Conservation (phyloP, 2,888 invertebrate species). For the Leptura quadrifasciata region DNA sequence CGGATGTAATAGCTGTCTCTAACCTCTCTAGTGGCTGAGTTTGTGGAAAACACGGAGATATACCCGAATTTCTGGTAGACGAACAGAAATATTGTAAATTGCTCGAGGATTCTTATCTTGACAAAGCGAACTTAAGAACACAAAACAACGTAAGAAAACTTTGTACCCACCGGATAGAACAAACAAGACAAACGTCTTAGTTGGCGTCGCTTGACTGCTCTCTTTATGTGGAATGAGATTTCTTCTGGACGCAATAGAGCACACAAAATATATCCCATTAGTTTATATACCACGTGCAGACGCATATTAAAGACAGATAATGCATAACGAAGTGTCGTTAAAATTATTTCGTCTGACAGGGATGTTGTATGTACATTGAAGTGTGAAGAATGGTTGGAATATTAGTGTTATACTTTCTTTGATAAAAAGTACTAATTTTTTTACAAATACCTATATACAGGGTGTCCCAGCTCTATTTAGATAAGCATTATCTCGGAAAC, state of each 20-base stretch:
- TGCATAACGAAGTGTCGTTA: conserved; percentile 14
- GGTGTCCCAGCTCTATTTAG: no score
- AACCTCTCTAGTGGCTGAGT: conserved; percentile 54
- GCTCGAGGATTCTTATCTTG: conserved; percentile 67
- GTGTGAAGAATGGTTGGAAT: no score
- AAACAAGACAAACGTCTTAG: conserved; percentile 68
- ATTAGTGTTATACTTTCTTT: no score
- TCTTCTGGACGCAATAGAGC: conserved; percentile 50
- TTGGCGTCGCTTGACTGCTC: conserved; percentile 66
- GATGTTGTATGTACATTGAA: neutral
- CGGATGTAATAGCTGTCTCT: conserved; percentile 34
- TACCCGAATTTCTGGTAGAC: conserved; percentile 44
- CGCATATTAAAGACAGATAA: conserved; percentile 35
- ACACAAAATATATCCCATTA: conserved; percentile 41
- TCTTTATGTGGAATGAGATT: conserved; percentile 57
- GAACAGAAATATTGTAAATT: conserved; percentile 65
- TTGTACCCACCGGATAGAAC: conserved; percentile 66
- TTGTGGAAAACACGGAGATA: conserved; percentile 56
- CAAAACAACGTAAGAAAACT: conserved; percentile 66
- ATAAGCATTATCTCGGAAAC: no score
- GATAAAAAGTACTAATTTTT: no score
- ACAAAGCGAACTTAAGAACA: conserved; percentile 64
- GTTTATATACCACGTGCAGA: conserved; percentile 43
- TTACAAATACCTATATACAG: no score
- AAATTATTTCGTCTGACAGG: neutral